Evolutionary conservation across 2,113 vertebrate genomes (phyloP).

Genomic region (Equus quagga): DNA sequence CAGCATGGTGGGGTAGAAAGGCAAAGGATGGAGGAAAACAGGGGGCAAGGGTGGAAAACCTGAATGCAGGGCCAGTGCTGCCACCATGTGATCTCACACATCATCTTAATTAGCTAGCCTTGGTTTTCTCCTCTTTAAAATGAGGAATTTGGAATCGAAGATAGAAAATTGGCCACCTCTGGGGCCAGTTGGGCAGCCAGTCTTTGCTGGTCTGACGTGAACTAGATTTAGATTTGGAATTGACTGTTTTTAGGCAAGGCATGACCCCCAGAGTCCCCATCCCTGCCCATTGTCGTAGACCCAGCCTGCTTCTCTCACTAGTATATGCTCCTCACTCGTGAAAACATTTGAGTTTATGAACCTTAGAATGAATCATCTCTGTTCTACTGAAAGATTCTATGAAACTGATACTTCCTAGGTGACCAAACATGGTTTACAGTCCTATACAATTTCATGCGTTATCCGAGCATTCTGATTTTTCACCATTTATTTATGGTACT

Average conservation of each 20-base stretch:
- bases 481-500: background rate
- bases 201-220: background rate
- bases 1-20: background rate
- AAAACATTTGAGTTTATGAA: background rate
- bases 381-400: background rate
- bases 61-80: background rate
- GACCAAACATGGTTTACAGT: background rate
- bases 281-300: rapidly evolving
- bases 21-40: background rate
- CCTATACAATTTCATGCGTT: background rate
- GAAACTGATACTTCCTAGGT: background rate
- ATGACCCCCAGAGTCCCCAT: rapidly evolving
- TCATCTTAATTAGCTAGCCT: background rate
- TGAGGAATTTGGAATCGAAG: background rate
- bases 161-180: background rate
- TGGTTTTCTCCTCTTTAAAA: background rate
- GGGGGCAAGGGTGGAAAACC: background rate
- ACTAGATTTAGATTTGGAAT: background rate
- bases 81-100: background rate
- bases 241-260: background rate
- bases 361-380: background rate
- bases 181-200: background rate
- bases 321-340: rapidly evolving
- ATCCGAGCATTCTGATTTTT: background rate
- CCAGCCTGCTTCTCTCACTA: no score